Conservation (phyloP, 2,888 invertebrate species). For the Ichneumoninae sp. region DNA sequence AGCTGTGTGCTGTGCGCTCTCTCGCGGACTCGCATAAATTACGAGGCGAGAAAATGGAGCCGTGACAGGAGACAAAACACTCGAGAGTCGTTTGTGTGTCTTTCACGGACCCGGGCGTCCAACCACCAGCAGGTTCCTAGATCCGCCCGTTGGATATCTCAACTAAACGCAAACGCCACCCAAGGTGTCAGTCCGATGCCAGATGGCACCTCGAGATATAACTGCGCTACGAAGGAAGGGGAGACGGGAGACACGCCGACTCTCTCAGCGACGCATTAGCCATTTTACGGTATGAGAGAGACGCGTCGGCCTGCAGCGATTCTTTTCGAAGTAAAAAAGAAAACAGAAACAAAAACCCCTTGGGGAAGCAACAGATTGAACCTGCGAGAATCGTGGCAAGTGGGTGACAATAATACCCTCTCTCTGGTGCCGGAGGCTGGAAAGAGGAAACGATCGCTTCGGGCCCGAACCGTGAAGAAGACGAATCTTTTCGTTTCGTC, state of each 20-base stretch:
- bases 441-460: slow-evolving; percentile 28
- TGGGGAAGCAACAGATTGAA: slow-evolving; percentile 62
- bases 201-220: slow-evolving; percentile 80
- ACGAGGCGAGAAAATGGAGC: slow-evolving; percentile 71
- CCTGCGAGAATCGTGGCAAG: slow-evolving; percentile 73
- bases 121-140: slow-evolving; percentile 50
- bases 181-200: slow-evolving; percentile 80
- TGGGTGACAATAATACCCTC: slow-evolving; percentile 76
- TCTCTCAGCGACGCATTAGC: slow-evolving; percentile 76
- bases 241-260: slow-evolving; percentile 57
- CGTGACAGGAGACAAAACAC: slow-evolving; percentile 78
- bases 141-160: slow-evolving; percentile 66
- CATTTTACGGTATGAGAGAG: slow-evolving; percentile 73
- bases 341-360: slow-evolving; percentile 55
- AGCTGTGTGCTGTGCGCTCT: not conserved
- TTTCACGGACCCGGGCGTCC: slow-evolving; percentile 25
- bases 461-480: slow-evolving; percentile 31
- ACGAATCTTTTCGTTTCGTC: slow-evolving; percentile 45
- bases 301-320: slow-evolving; percentile 52
- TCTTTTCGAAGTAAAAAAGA: slow-evolving; percentile 32
- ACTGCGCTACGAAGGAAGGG: slow-evolving; percentile 35
- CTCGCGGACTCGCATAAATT: slow-evolving; percentile 72
- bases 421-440: slow-evolving; percentile 11
- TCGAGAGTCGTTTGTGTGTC: slow-evolving; percentile 61
- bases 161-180: slow-evolving; percentile 77